Conservation (phyloP, 2,888 invertebrate genomes). For the Galerucella calmariensis region DNA sequence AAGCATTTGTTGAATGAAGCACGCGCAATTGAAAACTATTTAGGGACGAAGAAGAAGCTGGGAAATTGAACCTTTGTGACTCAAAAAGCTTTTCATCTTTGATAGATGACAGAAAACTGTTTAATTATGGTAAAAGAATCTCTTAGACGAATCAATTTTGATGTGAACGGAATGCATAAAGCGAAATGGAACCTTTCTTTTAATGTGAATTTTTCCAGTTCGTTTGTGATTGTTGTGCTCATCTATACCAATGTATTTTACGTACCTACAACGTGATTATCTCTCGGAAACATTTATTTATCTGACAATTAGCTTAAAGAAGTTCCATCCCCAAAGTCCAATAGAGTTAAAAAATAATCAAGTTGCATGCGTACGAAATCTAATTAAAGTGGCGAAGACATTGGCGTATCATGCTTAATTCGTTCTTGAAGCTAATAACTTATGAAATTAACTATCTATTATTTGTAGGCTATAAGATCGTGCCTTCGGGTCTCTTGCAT, state of each 20-base stretch:
- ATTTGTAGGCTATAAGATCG: no score
- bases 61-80: no score
- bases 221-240: constrained; percentile 13
- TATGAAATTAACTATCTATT: no score
- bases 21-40: no score
- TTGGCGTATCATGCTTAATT: neutral
- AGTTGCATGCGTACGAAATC: constrained; percentile 49
- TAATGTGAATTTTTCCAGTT: constrained; percentile 40
- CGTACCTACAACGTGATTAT: constrained; percentile 43
- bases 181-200: constrained; percentile 3
- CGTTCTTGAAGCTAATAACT: no score
- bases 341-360: constrained; percentile 56
- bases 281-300: constrained; percentile 50
- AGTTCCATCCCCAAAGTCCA: constrained; percentile 54
- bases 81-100: no score
- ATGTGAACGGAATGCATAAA: constrained; percentile 17
- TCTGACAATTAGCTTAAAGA: constrained; percentile 55
- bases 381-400: constrained; percentile 50
- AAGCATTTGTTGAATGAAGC: no score
- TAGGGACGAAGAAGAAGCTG: no score
- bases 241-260: constrained; percentile 40
- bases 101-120: neutral
- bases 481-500: no score
- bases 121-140: neutral
- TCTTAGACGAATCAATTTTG: neutral